Conservation (phyloP, 1,140 invertebrate species). For the Heliconius melpomene region DNA sequence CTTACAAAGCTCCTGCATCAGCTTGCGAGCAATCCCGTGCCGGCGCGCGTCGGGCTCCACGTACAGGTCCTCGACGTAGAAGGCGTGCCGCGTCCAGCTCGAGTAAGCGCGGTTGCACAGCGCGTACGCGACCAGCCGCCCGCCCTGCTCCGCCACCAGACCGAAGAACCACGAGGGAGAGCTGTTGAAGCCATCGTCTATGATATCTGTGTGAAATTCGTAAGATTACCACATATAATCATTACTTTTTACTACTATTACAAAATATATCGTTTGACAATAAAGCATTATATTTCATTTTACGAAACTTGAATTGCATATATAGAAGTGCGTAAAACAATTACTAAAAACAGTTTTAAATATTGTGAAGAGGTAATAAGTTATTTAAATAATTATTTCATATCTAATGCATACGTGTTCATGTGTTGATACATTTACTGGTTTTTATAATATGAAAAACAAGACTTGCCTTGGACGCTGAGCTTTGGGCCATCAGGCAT, state of each 20-base stretch:
- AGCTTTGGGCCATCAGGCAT: constrained; percentile 50
- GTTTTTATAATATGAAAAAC: too few relatives aligned
- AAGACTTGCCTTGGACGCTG: constrained; percentile 44
- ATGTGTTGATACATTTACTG: too few relatives aligned
- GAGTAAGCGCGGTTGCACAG: constrained; percentile 66
- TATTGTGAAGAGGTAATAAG: too few relatives aligned
- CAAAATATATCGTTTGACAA: too few relatives aligned
- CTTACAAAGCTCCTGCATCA: constrained; percentile 56
- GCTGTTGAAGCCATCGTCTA: constrained; percentile 49
- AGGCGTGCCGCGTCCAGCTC: constrained; percentile 63
- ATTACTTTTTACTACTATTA: too few relatives aligned
- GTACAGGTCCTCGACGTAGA: constrained; percentile 68
- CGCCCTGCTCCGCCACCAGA: constrained; percentile 50
- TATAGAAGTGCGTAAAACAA: background rate
- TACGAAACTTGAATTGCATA: too few relatives aligned
- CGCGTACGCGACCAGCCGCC: constrained; percentile 47
- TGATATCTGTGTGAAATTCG: constrained; percentile 40
- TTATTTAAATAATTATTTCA: too few relatives aligned
- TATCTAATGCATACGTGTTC: too few relatives aligned
- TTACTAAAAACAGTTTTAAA: background rate
- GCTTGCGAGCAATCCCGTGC: constrained; percentile 45
- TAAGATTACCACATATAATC: too few relatives aligned
- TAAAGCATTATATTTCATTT: too few relatives aligned
- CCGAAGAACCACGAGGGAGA: constrained; percentile 60
- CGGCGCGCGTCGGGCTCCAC: constrained; percentile 50